phyloP scores from a whole-genome alignment of 2,113 vertebrate species.

The Brachypteracias leptosomus region DNA sequence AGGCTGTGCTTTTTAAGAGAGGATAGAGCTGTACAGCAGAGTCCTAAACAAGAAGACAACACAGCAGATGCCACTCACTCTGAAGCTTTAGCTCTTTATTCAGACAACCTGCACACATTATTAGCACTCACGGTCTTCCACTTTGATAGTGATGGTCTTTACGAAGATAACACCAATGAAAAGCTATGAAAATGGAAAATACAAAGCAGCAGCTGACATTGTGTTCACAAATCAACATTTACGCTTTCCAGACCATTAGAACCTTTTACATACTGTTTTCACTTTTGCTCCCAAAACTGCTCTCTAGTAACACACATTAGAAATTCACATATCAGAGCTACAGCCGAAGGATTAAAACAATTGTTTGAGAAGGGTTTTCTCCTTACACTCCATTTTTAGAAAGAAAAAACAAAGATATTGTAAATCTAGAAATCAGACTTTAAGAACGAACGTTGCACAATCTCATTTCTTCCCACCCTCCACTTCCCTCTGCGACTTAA shows the following conservation, averaged over 20 bases:
- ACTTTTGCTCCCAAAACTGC: not conserved
- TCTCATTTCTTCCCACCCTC: not conserved
- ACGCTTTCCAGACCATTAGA: not conserved
- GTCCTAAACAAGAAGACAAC: not conserved
- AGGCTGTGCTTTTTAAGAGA: not conserved
- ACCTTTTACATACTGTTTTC: not conserved
- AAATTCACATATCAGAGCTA: not conserved
- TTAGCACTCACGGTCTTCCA: not conserved
- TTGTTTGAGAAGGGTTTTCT: not conserved
- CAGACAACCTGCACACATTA: not conserved
- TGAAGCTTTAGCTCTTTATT: not conserved
- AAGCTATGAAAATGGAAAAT: not conserved
- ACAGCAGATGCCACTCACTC: rapidly evolving
- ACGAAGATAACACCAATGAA: not conserved
- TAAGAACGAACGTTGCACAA: not conserved
- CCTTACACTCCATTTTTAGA: not conserved
- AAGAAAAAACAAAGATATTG: not conserved
- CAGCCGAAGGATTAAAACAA: not conserved
- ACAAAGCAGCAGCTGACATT: not conserved
- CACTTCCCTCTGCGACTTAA: not conserved
- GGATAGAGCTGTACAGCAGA: not conserved
- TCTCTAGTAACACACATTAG: not conserved
- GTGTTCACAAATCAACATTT: not conserved
- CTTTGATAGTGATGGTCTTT: not conserved
- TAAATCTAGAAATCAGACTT: not conserved